phyloP scores from a whole-genome alignment of 1,140 invertebrate genomes.

The Dysdera silvatica region DNA sequence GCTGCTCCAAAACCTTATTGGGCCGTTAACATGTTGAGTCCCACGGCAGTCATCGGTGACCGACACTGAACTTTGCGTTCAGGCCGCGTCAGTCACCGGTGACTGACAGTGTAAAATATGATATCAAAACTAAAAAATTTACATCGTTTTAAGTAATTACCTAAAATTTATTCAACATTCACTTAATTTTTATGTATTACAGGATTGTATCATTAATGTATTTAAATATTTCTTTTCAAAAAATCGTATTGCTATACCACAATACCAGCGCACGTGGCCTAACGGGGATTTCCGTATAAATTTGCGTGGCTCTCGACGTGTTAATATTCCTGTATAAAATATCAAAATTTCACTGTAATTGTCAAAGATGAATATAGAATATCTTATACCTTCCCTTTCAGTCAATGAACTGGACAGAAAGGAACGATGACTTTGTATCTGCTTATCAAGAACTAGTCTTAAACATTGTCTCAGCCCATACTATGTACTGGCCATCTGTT shows the following conservation, averaged over 20 bases:
- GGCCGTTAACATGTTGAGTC: too few relatives aligned
- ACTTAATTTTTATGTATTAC: too few relatives aligned
- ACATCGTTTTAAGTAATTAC: too few relatives aligned
- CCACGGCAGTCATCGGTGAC: too few relatives aligned
- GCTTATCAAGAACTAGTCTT: conserved; percentile 21
- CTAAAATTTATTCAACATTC: too few relatives aligned
- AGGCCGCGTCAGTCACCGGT: too few relatives aligned
- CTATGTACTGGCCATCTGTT: conserved; percentile 10
- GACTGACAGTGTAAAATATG: too few relatives aligned
- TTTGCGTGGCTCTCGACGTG: background rate
- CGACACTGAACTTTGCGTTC: too few relatives aligned
- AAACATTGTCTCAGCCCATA: conserved; percentile 21
- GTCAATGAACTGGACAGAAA: conserved; percentile 12
- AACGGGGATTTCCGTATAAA: background rate
- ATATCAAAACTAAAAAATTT: too few relatives aligned
- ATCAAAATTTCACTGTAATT: background rate
- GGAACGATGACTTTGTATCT: background rate
- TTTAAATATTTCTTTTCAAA: background rate
- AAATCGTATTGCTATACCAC: background rate
- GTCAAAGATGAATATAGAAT: background rate
- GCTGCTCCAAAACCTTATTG: too few relatives aligned
- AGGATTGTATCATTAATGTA: too few relatives aligned
- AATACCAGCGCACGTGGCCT: background rate
- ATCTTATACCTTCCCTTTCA: background rate
- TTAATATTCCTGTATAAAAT: background rate